phyloP scores from a whole-genome alignment of 2,113 vertebrate species.

The Callipepla californica region DNA sequence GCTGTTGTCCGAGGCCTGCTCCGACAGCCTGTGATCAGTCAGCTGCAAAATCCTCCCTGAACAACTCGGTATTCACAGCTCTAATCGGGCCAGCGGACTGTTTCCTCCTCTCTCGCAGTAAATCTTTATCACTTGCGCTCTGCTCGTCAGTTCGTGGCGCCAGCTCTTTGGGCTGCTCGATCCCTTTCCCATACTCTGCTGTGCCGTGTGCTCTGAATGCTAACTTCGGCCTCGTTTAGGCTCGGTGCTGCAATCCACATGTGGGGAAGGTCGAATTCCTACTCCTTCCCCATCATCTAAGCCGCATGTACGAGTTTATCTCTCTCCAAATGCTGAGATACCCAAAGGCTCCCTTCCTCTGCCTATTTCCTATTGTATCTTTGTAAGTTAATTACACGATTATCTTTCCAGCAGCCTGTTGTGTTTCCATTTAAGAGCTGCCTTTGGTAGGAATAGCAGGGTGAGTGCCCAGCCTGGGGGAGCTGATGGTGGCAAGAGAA shows the following conservation, averaged over 20 bases:
- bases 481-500: slow-evolving; percentile 27
- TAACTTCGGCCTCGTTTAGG: slow-evolving; percentile 59
- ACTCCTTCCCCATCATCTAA: not conserved
- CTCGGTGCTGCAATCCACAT: not conserved
- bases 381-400: slow-evolving; percentile 17
- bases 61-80: slow-evolving; percentile 84
- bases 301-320: not conserved
- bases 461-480: slow-evolving; percentile 29
- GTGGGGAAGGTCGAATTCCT: slow-evolving; percentile 8
- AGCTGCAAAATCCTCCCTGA: slow-evolving; percentile 80
- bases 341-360: not conserved
- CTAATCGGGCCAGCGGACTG: slow-evolving; percentile 81
- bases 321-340: not conserved
- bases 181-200: slow-evolving; percentile 57
- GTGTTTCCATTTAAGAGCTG: not conserved
- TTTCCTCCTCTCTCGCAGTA: slow-evolving; percentile 82
- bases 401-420: not conserved
- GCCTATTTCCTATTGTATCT: slow-evolving; percentile 10
- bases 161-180: slow-evolving; percentile 79
- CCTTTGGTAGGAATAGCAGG: slow-evolving; percentile 12
- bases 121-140: slow-evolving; percentile 84
- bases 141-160: slow-evolving; percentile 81
- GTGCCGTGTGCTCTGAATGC: slow-evolving; percentile 70
- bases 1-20: slow-evolving; percentile 85
- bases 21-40: slow-evolving; percentile 86